phyloP scores from a whole-genome alignment of 2,113 vertebrate species.

The Hydrochoerus hydrochaeris region DNA sequence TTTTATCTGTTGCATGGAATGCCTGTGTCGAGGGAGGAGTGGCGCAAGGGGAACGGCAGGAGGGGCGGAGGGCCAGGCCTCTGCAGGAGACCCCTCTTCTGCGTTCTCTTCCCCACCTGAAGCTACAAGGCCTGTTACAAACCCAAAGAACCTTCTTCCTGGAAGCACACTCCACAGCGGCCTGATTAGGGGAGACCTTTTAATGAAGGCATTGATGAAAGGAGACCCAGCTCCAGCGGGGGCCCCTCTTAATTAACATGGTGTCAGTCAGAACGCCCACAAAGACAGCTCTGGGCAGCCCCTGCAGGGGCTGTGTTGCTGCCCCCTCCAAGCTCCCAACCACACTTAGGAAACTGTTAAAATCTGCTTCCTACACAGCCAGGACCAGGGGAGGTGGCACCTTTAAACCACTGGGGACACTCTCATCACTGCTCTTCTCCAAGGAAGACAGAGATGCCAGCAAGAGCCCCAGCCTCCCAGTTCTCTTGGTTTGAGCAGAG shows the following conservation, averaged over 20 bases:
- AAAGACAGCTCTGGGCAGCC: not conserved
- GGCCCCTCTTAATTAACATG: conserved; percentile 41
- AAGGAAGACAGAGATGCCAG: not conserved
- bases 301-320: not conserved
- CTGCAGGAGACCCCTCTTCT: not conserved
- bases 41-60: not conserved
- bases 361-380: conserved; percentile 16
- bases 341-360: not conserved
- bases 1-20: conserved; percentile 39
- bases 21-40: not conserved
- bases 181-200: conserved; percentile 71
- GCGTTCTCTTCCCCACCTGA: not conserved
- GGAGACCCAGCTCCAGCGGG: conserved; percentile 45
- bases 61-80: not conserved
- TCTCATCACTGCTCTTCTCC: not conserved
- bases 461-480: rapidly evolving
- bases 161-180: not conserved
- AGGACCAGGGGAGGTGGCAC: conserved; percentile 12
- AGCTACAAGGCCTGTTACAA: not conserved
- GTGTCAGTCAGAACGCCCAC: conserved; percentile 56
- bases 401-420: not conserved
- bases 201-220: conserved; percentile 71
- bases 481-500: not conserved
- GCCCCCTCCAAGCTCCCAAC: not conserved
- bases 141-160: not conserved